Evolutionary conservation across 2,888 invertebrate species (phyloP), one percentile per base, ranked within the genome.

Genomic region (Eupithecia subumbrata): DNA sequence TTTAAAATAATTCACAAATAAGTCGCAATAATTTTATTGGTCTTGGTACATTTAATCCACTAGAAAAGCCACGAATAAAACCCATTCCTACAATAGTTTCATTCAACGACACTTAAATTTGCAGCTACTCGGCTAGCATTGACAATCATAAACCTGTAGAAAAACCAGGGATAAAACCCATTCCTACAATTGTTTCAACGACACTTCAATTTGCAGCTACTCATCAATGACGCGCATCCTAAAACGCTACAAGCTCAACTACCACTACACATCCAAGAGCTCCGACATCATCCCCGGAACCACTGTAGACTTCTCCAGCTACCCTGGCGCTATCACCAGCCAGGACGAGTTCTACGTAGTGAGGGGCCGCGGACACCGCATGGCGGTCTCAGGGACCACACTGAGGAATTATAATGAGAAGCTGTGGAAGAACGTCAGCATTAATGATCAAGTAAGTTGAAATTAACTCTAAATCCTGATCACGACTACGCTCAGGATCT

Each of bases 201-300:
- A 5, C 14, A 12, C 12, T 72, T 71, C 25, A 16, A 30, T 56
- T 74, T 48, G 40, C 86, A 97, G 97, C 78, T 98, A 97, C 87
- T 95, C 96, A 48, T 96, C 96, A 79, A 98, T 98, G 98, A 95
- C 98, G 77, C 95, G 98, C 75, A 96, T 98, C 52, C 94, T 98
- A 85, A 98, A 98, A 89, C 96, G 96, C 75, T 98, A 98, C 92
- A 97, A 97, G 84, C 96, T 99, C 72, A 96, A 96, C 78, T 98
- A 96, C 88, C 97, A 97, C 81, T 89, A 94, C 71, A 95, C 96
- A 16, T 92, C 95, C 4, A 91, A 91, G 87, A 68, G 90, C 92
- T 69, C 91, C 93, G 22, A 90, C 91, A 22, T 88, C 95, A 5
- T 97, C 34, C 96, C 97, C 0, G 97, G 97, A 0, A 94, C 95